Conservation (phyloP, 2,888 invertebrate species). For the Anaspis maculata region DNA sequence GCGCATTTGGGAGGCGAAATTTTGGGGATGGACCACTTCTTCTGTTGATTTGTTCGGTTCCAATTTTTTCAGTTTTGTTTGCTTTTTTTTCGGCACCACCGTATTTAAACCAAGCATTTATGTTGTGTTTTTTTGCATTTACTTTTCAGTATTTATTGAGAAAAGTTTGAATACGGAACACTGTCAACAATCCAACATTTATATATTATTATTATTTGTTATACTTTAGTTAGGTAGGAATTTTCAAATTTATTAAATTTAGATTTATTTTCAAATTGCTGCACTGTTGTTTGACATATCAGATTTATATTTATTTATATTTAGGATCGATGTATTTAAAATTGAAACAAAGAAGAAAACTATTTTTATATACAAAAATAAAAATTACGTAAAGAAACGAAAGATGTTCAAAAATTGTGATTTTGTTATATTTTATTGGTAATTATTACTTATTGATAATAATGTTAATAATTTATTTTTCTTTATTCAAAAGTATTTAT, state of each 20-base stretch:
- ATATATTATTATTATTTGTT: conserved; percentile 9
- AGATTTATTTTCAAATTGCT: conserved; percentile 12
- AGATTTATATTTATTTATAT: conserved; percentile 20
- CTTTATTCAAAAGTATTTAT: no score
- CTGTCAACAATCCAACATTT: no score
- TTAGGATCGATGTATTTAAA: no score
- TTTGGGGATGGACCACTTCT: no score
- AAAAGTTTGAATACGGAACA: conserved; percentile 11
- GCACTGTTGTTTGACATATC: conserved; percentile 21
- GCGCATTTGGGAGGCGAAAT: no score
- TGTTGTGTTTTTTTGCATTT: conserved; percentile 9
- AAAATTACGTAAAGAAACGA: neutral
- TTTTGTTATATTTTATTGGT: neutral
- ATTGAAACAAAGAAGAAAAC: conserved; percentile 9
- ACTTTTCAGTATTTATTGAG: conserved; percentile 4
- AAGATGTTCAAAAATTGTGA: neutral
- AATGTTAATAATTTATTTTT: neutral
- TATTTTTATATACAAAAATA: conserved; percentile 7
- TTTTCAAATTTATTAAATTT: conserved; percentile 18
- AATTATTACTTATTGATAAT: neutral
- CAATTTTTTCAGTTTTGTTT: neutral
- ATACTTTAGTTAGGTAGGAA: conserved; percentile 18
- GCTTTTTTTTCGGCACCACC: no score
- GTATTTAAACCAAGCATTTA: no score
- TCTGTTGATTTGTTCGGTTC: no score